Evolutionary conservation across 2,797 vertebrate species (phyloP).

Genomic region (Alosa sapidissima): DNA sequence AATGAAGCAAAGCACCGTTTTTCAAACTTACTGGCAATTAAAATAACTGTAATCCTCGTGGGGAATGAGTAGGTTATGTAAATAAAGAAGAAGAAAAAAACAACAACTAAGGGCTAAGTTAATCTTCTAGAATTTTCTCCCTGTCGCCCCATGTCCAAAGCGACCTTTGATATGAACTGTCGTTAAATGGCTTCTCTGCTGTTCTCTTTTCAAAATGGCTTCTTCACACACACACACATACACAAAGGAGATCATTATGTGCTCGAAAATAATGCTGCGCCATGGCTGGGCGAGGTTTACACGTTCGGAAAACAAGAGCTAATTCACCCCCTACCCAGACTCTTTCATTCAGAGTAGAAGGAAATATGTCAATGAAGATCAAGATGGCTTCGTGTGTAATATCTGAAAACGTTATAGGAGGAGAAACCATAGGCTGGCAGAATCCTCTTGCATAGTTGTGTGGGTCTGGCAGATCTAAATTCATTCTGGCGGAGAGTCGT

Average conservation of each 20-base stretch:
- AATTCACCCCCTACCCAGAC: slow-evolving; percentile 40
- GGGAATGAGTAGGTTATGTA: slow-evolving; percentile 51
- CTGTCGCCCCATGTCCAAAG: slow-evolving; percentile 63
- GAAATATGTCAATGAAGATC: slow-evolving; percentile 35
- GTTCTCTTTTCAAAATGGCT: slow-evolving; percentile 80
- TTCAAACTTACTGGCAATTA: slow-evolving; percentile 69
- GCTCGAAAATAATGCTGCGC: slow-evolving; percentile 71
- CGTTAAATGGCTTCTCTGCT: slow-evolving; percentile 71
- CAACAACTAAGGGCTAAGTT: slow-evolving; percentile 52
- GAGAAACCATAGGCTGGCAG: slow-evolving; percentile 45
- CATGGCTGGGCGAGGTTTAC: slow-evolving; percentile 76
- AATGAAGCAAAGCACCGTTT: slow-evolving; percentile 20
- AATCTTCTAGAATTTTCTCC: slow-evolving; percentile 60
- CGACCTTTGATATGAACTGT: slow-evolving; percentile 56
- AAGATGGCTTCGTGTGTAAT: slow-evolving; percentile 35
- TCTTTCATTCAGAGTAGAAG: slow-evolving; percentile 28
- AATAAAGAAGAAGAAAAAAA: slow-evolving; percentile 46
- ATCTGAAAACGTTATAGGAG: slow-evolving; percentile 19
- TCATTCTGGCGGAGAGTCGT: slow-evolving; percentile 58
- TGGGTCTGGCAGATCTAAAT: slow-evolving; percentile 33
- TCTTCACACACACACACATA: slow-evolving; percentile 58
- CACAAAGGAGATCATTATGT: slow-evolving; percentile 69
- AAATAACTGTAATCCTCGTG: slow-evolving; percentile 70
- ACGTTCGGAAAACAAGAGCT: slow-evolving; percentile 29
- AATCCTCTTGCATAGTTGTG: slow-evolving; percentile 42